Percentiles rank a stretch among this genome's conserved stretches.
These are phyloP conservation scores for Chondrosia reniformis DNA, from an alignment of 37 sponge, comb jelly and placozoan species.

Conservation along the genomic window DNA sequence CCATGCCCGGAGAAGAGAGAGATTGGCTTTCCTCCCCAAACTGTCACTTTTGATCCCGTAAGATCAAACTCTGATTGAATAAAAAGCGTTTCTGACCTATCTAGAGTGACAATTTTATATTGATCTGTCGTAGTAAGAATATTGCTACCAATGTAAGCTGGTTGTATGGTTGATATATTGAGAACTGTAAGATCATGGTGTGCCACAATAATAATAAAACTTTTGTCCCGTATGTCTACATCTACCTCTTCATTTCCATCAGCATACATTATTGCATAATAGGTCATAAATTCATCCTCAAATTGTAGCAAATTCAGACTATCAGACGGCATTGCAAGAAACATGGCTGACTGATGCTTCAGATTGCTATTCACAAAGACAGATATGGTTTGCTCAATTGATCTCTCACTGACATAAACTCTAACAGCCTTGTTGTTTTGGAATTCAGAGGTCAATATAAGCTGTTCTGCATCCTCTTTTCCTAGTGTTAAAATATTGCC, in stretches of 20 bases:
- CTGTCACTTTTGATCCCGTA: slow-evolving; percentile 20
- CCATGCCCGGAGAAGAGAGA: slow-evolving; percentile 8
- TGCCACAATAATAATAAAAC: slow-evolving; percentile 2
- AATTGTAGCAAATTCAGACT: slow-evolving; percentile 1
- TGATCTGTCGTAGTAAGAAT: not conserved
- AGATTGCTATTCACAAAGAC: not conserved
- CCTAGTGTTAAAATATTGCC: too few species aligned
- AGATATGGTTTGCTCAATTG: not conserved
- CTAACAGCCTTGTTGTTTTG: not conserved
- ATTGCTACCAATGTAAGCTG: not conserved
- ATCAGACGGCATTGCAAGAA: not conserved
- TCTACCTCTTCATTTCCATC: not conserved
- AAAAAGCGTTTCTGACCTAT: not conserved
- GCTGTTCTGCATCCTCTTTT: too few species aligned
- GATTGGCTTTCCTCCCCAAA: slow-evolving; percentile 16
- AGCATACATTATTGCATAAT: slow-evolving; percentile 3
- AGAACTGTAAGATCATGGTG: slow-evolving; percentile 19
- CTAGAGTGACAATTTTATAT: not conserved
- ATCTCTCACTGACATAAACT: not conserved
- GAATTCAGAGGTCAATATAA: not conserved
- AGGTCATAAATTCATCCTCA: not conserved
- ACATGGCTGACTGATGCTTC: not conserved
- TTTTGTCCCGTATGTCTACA: too few species aligned
- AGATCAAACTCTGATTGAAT: not conserved
- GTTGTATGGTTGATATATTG: not conserved